phyloP scores from a whole-genome alignment of 2,797 vertebrate species.

The Austrolebias charrua region DNA sequence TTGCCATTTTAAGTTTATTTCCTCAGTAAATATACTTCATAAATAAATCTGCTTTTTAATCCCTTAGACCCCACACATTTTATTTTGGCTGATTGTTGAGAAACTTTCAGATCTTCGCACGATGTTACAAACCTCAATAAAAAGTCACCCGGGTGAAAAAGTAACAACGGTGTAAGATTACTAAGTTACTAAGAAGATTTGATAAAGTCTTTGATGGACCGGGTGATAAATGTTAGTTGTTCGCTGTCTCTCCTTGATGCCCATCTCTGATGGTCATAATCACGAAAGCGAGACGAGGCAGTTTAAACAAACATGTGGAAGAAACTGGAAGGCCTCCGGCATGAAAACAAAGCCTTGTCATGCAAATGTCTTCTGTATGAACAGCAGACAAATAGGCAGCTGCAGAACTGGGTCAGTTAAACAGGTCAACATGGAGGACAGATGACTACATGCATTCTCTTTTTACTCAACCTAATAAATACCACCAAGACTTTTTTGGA shows the following conservation, averaged over 20 bases:
- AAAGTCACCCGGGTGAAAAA: too few relatives aligned
- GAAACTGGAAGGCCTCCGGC: neutral
- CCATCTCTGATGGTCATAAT: conserved; percentile 22
- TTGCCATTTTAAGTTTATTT: too few relatives aligned
- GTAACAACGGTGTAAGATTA: too few relatives aligned
- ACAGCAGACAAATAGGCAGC: conserved; percentile 18
- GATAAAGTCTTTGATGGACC: too few relatives aligned
- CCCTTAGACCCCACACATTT: too few relatives aligned
- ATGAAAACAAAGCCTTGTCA: conserved; percentile 15
- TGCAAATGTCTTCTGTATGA: conserved; percentile 28
- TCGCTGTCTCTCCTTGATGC: conserved; percentile 8
- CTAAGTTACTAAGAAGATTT: too few relatives aligned
- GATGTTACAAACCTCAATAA: too few relatives aligned
- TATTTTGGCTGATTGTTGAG: too few relatives aligned
- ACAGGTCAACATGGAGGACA: conserved; percentile 46
- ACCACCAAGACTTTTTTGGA: conserved; percentile 38
- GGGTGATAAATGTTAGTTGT: too few relatives aligned
- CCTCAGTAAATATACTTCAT: neutral
- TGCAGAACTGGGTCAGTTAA: conserved; percentile 67
- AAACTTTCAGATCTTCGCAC: too few relatives aligned
- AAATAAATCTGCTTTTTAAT: too few relatives aligned
- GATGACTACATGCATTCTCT: conserved; percentile 14
- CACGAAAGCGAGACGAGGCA: neutral
- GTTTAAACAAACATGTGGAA: conserved; percentile 10
- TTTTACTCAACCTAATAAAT: conserved; percentile 46